phyloP scores from a whole-genome alignment of 2,113 vertebrate species.

The Chloropsis hardwickii region DNA sequence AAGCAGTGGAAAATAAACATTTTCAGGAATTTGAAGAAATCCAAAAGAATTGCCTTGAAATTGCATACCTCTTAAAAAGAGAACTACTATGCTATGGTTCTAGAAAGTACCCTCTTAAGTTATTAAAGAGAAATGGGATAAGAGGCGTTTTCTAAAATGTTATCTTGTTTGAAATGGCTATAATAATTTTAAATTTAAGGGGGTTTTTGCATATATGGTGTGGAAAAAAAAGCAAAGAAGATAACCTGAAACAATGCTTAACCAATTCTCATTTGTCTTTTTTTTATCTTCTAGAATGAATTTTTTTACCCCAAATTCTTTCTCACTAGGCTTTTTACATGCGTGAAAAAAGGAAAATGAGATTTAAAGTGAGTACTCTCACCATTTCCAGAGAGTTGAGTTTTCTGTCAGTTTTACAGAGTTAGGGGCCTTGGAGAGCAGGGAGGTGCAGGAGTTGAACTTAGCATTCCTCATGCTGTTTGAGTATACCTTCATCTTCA shows the following conservation, averaged over 20 bases:
- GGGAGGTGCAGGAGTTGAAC: not conserved
- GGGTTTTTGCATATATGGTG: not conserved
- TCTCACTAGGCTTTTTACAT: not conserved
- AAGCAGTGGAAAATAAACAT: not conserved
- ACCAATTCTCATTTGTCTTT: not conserved
- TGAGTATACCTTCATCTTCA: not conserved
- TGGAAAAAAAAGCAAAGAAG: not conserved
- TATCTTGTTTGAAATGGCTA: not conserved
- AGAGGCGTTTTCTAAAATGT: not conserved
- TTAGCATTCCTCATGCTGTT: accelerated
- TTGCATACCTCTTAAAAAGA: not conserved
- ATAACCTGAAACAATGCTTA: not conserved
- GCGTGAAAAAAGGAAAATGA: not conserved
- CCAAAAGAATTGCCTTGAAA: not conserved
- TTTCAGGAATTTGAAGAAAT: not conserved
- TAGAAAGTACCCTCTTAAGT: not conserved
- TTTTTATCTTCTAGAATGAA: not conserved
- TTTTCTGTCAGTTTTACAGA: not conserved
- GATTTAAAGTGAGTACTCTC: not conserved
- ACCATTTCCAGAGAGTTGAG: not conserved
- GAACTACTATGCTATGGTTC: not conserved
- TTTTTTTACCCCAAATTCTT: not conserved
- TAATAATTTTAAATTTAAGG: not conserved
- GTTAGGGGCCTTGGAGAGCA: not conserved
- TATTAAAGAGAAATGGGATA: not conserved